A percentile compares a stretch with the other conserved stretches of the same genome.
phyloP scores from a whole-genome alignment of 2,888 invertebrate species.

The Bombylius discolor region DNA sequence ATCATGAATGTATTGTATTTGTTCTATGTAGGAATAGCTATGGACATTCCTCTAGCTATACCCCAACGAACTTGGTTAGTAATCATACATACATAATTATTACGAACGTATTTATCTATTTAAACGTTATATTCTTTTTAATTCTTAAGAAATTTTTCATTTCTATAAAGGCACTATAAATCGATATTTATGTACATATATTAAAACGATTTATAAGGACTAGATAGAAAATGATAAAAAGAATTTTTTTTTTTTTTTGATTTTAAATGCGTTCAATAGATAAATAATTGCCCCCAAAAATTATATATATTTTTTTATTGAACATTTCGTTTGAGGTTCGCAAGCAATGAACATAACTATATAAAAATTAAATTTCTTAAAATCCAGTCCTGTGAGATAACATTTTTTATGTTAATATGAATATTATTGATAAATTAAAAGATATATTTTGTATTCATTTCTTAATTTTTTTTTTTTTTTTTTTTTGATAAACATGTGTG shows the following conservation, averaged over 20 bases:
- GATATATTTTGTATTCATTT: background rate
- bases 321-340: slow-evolving; percentile 31
- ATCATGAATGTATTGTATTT: too few relatives aligned
- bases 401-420: background rate
- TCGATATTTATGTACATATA: background rate
- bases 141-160: background rate
- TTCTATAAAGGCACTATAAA: slow-evolving; percentile 4
- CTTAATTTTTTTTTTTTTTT: too few relatives aligned
- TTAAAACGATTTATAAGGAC: background rate
- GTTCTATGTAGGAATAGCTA: slow-evolving; percentile 31
- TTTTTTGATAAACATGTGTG: background rate
- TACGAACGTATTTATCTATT: slow-evolving; percentile 15
- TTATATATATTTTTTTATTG: slow-evolving; percentile 4
- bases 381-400: background rate
- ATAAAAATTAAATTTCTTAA: slow-evolving; percentile 5
- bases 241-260: background rate
- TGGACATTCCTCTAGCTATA: slow-evolving; percentile 34
- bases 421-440: too few relatives aligned
- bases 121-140: background rate
- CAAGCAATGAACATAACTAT: slow-evolving; percentile 38
- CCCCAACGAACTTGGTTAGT: slow-evolving; percentile 27
- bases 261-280: slow-evolving; percentile 14
- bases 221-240: background rate
- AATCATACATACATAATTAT: slow-evolving; percentile 10
- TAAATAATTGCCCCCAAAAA: slow-evolving; percentile 21